Conservation (phyloP, 2,888 invertebrate genomes). For the Antheraea yamamai region DNA sequence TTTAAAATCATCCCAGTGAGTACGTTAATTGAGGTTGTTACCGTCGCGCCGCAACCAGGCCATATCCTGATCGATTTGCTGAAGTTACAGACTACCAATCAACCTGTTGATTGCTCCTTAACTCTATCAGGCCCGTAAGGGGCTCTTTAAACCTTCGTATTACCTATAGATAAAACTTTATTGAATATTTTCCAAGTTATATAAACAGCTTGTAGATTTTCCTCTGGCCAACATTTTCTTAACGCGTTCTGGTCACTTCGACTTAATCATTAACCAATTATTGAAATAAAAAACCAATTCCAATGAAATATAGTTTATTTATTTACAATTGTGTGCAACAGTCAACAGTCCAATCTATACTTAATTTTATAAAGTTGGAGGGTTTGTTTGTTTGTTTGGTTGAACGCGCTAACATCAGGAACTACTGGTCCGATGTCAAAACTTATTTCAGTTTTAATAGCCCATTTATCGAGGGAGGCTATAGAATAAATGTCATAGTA, state of each 20-base stretch:
- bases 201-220: background rate
- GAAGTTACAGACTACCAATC: slow-evolving; percentile 44
- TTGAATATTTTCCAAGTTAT: background rate
- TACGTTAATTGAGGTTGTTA: background rate
- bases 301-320: too few relatives aligned
- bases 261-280: too few relatives aligned
- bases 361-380: too few relatives aligned
- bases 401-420: too few relatives aligned
- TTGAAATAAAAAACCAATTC: too few relatives aligned
- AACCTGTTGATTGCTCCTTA: slow-evolving; percentile 61
- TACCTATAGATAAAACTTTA: background rate
- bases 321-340: too few relatives aligned
- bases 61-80: slow-evolving; percentile 25
- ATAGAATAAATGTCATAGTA: too few relatives aligned
- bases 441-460: too few relatives aligned
- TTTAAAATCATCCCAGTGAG: background rate
- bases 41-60: background rate
- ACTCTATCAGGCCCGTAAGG: slow-evolving; percentile 44
- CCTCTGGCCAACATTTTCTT: background rate
- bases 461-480: too few relatives aligned
- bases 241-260: background rate
- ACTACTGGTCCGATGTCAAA: too few relatives aligned
- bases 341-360: too few relatives aligned
- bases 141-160: background rate
- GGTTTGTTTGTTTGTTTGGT: too few relatives aligned